Evolutionary conservation across 2,888 invertebrate genomes (phyloP).

Genomic region (Calameuta filiformis): DNA sequence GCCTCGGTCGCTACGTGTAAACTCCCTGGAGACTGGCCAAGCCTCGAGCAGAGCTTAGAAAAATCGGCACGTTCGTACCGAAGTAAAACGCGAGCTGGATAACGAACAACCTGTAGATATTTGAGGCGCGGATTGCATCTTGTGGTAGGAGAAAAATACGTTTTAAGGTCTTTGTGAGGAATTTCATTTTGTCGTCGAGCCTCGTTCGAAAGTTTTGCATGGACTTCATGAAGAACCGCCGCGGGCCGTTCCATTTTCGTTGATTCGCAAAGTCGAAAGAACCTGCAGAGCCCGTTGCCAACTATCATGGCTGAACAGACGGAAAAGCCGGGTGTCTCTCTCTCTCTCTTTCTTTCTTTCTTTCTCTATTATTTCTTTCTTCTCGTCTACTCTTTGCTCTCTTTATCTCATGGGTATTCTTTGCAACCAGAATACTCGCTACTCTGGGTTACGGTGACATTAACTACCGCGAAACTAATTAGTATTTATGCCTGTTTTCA

Average conservation of each 20-base stretch:
- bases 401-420: slow-evolving; percentile 13
- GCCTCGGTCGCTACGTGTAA: slow-evolving; percentile 39
- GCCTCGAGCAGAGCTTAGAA: slow-evolving; percentile 50
- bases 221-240: not conserved
- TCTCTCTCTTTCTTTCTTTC: not conserved
- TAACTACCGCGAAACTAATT: slow-evolving; percentile 36
- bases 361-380: not conserved
- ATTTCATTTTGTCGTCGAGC: not conserved
- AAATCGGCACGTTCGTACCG: slow-evolving; percentile 55
- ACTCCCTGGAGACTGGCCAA: slow-evolving; percentile 52
- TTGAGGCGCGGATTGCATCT: slow-evolving; percentile 18
- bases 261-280: not conserved
- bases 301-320: not conserved
- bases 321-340: slow-evolving; percentile 2
- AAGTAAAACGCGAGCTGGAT: slow-evolving; percentile 44
- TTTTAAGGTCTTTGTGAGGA: not conserved
- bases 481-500: slow-evolving; percentile 42
- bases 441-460: slow-evolving; percentile 9
- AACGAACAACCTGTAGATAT: slow-evolving; percentile 61
- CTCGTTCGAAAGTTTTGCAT: not conserved
- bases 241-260: not conserved
- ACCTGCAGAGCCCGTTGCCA: not conserved
- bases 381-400: slow-evolving; percentile 2
- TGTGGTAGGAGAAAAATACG: not conserved
- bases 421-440: slow-evolving; percentile 30